Percentiles rank a stretch among this genome's conserved stretches.
These are phyloP conservation scores for Hypsopygia costalis DNA, from an alignment of 2,888 invertebrate genomes.

Conservation along the genomic window DNA sequence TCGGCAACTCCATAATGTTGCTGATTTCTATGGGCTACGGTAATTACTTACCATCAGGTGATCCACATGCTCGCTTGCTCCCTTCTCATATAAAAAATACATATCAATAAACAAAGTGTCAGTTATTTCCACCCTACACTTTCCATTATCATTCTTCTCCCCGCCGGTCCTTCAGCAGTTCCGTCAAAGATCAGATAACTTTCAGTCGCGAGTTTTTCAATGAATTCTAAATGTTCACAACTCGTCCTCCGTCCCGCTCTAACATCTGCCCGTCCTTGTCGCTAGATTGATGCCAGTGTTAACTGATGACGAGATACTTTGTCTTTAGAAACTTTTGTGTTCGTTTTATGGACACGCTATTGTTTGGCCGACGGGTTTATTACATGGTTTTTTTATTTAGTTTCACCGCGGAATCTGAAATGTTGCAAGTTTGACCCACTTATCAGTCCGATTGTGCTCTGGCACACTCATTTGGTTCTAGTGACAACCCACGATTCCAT, in stretches of 20 bases:
- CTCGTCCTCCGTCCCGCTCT: constrained; percentile 2
- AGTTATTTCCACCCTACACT: constrained; percentile 3
- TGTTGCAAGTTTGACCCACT: no score
- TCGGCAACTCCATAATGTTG: no score
- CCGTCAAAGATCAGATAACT: constrained; percentile 74
- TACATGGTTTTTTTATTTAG: no score
- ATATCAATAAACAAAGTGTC: constrained; percentile 1
- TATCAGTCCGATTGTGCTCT: no score
- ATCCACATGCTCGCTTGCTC: no score
- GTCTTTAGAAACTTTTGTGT: neutral
- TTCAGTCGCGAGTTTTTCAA: constrained; percentile 73
- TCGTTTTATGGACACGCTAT: neutral
- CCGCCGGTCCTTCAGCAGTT: constrained; percentile 7
- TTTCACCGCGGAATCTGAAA: no score
- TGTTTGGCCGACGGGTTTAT: no score
- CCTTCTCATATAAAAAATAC: no score
- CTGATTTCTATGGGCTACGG: no score
- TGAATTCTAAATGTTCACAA: constrained; percentile 73
- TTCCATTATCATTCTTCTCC: neutral
- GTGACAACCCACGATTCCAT: no score
- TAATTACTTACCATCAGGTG: no score
- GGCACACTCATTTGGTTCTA: no score
- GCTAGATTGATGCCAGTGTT: constrained; percentile 6
- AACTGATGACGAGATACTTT: constrained; percentile 6
- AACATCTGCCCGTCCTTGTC: neutral